phyloP scores from a whole-genome alignment of 2,888 invertebrate species.

The Drosophila emarginata region DNA sequence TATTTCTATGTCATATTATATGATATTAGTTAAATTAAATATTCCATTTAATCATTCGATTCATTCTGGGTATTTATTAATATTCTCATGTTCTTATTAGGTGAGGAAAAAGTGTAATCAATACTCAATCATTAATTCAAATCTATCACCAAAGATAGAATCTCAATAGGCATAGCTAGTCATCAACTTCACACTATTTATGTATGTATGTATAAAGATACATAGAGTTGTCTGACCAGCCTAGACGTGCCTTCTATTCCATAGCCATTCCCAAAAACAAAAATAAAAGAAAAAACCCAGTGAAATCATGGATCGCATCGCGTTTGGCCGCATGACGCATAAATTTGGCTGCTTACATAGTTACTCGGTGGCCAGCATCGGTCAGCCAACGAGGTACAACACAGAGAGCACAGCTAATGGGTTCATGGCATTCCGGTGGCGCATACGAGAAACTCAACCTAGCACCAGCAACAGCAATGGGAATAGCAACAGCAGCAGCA shows the following conservation, averaged over 20 bases:
- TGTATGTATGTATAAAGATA: neutral
- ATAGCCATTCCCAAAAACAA: conserved; percentile 22
- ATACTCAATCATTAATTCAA: neutral
- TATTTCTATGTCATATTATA: neutral
- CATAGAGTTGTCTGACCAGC: conserved; percentile 11
- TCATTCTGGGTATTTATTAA: neutral
- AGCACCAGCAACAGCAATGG: conserved; percentile 34
- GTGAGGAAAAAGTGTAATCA: neutral
- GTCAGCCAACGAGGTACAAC: conserved; percentile 52
- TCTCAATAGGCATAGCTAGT: conserved; percentile 13
- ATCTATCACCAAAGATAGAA: conserved; percentile 3
- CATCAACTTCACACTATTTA: conserved; percentile 12
- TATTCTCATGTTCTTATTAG: neutral
- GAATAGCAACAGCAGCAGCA: conserved; percentile 30
- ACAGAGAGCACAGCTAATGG: conserved; percentile 60
- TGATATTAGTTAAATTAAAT: neutral
- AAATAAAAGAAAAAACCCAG: neutral
- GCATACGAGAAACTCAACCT: conserved; percentile 64
- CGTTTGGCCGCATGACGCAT: conserved; percentile 62
- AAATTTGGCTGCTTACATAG: conserved; percentile 66
- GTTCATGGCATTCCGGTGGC: conserved; percentile 77
- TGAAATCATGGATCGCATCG: conserved; percentile 46
- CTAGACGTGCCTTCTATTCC: conserved; percentile 27
- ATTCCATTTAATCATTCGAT: neutral
- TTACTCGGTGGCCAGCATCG: conserved; percentile 30